A percentile compares a stretch with the other conserved stretches of the same genome.
These are phyloP conservation scores for Ectemnius lituratus DNA, from an alignment of 2,888 invertebrate genomes.

Conservation along the genomic window DNA sequence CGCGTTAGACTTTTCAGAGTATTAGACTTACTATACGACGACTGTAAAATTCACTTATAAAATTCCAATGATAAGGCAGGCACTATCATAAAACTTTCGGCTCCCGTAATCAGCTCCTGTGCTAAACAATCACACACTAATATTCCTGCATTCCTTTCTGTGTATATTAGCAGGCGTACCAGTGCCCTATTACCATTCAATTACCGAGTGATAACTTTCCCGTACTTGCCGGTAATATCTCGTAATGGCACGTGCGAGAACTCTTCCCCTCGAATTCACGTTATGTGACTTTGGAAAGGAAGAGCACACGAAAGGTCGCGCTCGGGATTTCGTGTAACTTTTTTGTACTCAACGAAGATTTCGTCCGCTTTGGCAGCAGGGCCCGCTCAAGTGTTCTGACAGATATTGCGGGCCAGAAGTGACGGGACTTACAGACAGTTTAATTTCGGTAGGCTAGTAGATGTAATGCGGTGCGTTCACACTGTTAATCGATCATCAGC, in stretches of 20 bases:
- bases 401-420: slow-evolving; percentile 32
- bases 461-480: slow-evolving; percentile 14
- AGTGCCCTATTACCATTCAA: background rate
- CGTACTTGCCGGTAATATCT: background rate
- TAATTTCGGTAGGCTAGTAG: slow-evolving; percentile 38
- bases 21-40: no score
- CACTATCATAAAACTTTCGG: no score
- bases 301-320: slow-evolving; percentile 1
- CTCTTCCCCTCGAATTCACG: background rate
- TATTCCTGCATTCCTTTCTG: background rate
- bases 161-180: background rate
- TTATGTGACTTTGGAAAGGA: background rate
- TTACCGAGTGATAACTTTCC: background rate
- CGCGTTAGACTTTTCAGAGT: no score
- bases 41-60: no score
- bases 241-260: slow-evolving; percentile 2
- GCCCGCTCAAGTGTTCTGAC: slow-evolving; percentile 14
- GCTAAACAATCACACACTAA: background rate
- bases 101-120: background rate
- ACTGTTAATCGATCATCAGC: slow-evolving; percentile 80
- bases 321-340: background rate
- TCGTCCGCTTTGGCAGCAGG: slow-evolving; percentile 39
- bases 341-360: slow-evolving; percentile 48
- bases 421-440: slow-evolving; percentile 32
- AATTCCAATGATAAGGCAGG: no score